These are phyloP conservation scores for Erpornis zantholeuca DNA, from an alignment of 2,113 vertebrate genomes.

Conservation along the genomic window DNA sequence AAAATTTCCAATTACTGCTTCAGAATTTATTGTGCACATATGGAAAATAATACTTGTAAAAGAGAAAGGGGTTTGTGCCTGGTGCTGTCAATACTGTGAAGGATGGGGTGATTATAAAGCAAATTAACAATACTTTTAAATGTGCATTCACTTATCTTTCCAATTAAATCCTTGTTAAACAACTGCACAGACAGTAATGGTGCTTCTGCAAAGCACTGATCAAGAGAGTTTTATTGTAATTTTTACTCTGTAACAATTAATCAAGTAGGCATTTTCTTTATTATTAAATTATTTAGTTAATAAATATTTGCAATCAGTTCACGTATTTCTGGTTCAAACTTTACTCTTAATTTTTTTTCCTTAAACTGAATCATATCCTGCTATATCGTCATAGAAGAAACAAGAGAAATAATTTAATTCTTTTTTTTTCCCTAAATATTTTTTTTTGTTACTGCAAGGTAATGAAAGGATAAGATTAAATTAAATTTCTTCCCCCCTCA, in stretches of 20 bases:
- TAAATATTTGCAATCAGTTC: slow-evolving; percentile 78
- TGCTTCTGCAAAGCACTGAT: slow-evolving; percentile 84
- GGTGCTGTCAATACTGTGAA: slow-evolving; percentile 88
- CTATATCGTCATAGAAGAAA: background rate
- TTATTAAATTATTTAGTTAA: slow-evolving; percentile 88
- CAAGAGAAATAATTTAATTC: slow-evolving; percentile 16
- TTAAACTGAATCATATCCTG: background rate
- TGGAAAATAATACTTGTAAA: slow-evolving; percentile 88
- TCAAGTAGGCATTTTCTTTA: slow-evolving; percentile 84
- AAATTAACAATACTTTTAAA: slow-evolving; percentile 92
- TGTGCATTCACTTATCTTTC: slow-evolving; percentile 91
- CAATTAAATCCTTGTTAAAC: slow-evolving; percentile 92
- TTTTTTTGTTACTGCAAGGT: background rate
- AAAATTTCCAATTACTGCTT: slow-evolving; percentile 84
- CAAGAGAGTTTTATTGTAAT: slow-evolving; percentile 88
- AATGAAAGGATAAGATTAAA: background rate
- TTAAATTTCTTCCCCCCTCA: background rate
- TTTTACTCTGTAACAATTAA: slow-evolving; percentile 87
- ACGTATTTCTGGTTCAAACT: slow-evolving; percentile 66
- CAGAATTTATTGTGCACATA: slow-evolving; percentile 84
- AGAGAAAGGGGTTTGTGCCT: slow-evolving; percentile 83
- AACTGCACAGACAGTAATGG: slow-evolving; percentile 87
- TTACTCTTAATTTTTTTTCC: slow-evolving; percentile 70
- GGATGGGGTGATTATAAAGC: slow-evolving; percentile 89
- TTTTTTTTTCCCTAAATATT: background rate